These are phyloP conservation scores for Propithecus coquereli DNA, from an alignment of 2,113 vertebrate species.

Conservation along the genomic window DNA sequence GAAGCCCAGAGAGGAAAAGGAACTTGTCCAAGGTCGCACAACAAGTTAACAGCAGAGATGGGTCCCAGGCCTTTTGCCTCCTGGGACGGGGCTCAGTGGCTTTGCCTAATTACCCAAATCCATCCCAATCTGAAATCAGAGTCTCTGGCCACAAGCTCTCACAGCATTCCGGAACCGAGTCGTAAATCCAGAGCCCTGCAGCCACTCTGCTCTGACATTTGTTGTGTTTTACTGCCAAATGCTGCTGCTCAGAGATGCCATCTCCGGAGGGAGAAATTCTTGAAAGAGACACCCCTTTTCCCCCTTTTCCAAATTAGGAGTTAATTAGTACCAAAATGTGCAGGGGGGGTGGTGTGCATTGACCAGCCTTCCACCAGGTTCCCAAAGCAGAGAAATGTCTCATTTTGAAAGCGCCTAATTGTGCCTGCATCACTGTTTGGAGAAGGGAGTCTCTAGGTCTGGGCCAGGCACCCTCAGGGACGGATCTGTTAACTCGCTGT, in stretches of 20 bases:
- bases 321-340: conserved; percentile 67
- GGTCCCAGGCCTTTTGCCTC: neutral
- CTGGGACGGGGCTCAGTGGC: neutral
- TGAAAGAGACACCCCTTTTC: conserved; percentile 44
- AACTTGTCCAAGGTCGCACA: neutral
- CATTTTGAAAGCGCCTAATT: conserved; percentile 1
- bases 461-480: conserved; percentile 70
- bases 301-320: conserved; percentile 62
- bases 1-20: neutral
- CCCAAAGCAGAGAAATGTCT: conserved; percentile 10
- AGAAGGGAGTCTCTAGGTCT: conserved; percentile 76
- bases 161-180: conserved; percentile 58
- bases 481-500: conserved; percentile 74
- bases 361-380: neutral
- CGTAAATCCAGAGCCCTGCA: conserved; percentile 58
- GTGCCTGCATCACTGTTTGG: conserved; percentile 66
- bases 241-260: conserved; percentile 66
- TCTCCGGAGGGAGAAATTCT: conserved; percentile 72
- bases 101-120: conserved; percentile 47
- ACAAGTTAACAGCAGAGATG: neutral
- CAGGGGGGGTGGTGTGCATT: neutral
- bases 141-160: conserved; percentile 7
- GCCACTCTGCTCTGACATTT: conserved; percentile 64
- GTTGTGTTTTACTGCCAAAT: conserved; percentile 72
- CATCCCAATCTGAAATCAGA: conserved; percentile 34